Base-by-base conservation (phyloP, 2,888 invertebrate species). In the Reticulitermes lucifugus region DNA sequence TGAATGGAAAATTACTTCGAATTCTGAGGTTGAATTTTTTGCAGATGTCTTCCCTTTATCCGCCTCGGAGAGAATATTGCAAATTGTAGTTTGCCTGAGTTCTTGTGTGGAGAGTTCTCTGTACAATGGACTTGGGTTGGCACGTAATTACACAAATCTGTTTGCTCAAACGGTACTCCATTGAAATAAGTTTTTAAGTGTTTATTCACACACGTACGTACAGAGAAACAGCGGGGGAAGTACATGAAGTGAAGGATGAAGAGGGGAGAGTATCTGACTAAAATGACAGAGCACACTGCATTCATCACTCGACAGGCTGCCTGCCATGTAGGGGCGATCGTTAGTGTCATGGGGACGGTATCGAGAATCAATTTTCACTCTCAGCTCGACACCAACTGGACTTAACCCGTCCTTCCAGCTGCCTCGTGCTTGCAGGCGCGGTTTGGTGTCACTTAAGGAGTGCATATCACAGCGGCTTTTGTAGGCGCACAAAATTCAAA, bases 361-460 rank as follows among this genome's bases (percentile, higher is more conserved):
- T 81, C 81, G 81, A 81, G 81, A 81, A 81, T 81, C 81, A 81
- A 81, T 81, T 81, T 70, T 65, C 81, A 81, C 81, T 81, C 65
- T 81, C 81, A 9, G 65, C 70, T 65, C 5, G 43, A 46, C 77
- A 9, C 1, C 46, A 14, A 55, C 14, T 5, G 55, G 55, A 55
- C 55, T 55, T 55, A 18, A 55, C 55, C 55, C 14, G 14, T 0
- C 18, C 1, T 2, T 5, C 18, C 18, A 1, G 55, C 55, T 55
- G 55, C 18, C 55, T 55, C 55, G 18, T 18, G 18, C 18, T 55
- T 18, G 18, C 55, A 18, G 14, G 0, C 55, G 2, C 18, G 14
- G 5, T 18, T 55, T 18, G 55, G 55, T 55, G 14, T 55, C 18
- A 4, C 14, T 55, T 14, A 55, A 18, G 55, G 12, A 6, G 46